phyloP scores from a whole-genome alignment of 2,797 vertebrate genomes.

The Phaenicophaeus curvirostris region DNA sequence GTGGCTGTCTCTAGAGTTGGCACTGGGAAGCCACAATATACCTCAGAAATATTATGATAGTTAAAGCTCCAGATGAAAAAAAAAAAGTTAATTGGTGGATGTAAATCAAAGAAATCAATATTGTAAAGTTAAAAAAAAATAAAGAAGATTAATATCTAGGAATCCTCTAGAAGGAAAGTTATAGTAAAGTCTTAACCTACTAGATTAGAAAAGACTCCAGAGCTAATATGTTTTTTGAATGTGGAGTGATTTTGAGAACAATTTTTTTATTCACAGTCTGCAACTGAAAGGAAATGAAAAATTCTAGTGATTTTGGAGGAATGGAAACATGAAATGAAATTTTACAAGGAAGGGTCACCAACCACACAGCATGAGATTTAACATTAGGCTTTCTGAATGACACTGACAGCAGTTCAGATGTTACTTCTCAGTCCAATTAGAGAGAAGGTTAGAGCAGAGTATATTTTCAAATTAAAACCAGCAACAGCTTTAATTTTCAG shows the following conservation, averaged over 20 bases:
- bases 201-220: neutral
- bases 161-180: neutral
- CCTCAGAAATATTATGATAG: neutral
- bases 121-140: neutral
- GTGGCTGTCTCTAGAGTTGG: neutral
- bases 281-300: neutral
- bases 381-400: neutral
- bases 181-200: neutral
- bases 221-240: rapidly evolving
- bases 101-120: neutral
- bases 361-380: neutral
- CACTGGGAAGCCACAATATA: neutral
- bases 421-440: neutral
- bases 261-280: neutral
- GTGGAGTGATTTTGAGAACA: neutral
- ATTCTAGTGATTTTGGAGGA: neutral
- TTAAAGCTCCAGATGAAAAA: neutral
- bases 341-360: neutral
- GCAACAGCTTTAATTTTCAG: neutral
- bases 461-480: neutral
- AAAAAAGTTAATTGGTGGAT: neutral
- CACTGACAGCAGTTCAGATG: neutral
- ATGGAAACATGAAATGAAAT: neutral
- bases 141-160: neutral
- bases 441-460: neutral